Evolutionary conservation across 1,140 invertebrate species (phyloP).

Genomic region (Oncopodura yosiiana): DNA sequence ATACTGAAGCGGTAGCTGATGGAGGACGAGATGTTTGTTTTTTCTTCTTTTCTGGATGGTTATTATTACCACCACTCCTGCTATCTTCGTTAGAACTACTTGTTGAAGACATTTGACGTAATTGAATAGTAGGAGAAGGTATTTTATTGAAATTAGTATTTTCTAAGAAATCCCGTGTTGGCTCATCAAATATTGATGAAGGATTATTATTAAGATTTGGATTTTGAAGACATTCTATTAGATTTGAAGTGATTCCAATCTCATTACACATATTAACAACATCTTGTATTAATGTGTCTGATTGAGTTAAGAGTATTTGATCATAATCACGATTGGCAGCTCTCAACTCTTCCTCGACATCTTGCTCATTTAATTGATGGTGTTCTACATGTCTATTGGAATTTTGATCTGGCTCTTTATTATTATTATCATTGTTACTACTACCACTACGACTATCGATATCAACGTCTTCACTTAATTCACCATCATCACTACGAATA

Average conservation of each 20-base stretch:
- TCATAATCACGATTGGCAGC: slow-evolving; percentile 3
- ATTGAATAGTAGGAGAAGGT: not conserved
- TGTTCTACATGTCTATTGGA: too few species aligned
- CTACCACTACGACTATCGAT: too few species aligned
- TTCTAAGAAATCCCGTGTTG: not conserved
- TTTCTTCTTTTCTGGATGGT: not conserved
- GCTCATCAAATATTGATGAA: not conserved
- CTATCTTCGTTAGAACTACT: not conserved
- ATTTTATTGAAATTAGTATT: too few species aligned
- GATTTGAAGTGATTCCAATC: not conserved
- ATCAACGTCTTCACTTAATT: too few species aligned
- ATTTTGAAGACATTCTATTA: too few species aligned
- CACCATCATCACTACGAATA: too few species aligned
- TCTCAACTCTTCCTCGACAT: not conserved
- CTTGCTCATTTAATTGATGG: slow-evolving; percentile 32
- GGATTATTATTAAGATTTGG: too few species aligned
- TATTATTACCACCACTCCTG: not conserved
- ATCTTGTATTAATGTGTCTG: slow-evolving; percentile 9
- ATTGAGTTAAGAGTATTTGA: not conserved
- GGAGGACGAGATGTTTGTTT: not conserved
- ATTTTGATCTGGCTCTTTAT: too few species aligned
- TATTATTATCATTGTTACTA: too few species aligned
- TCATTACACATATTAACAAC: slow-evolving; percentile 15
- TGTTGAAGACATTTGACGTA: not conserved
- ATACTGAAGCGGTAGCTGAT: not conserved